A percentile compares a stretch with the other conserved stretches of the same genome.
Conservation (phyloP, 1,140 invertebrate genomes). For the Cherax destructor region DNA sequence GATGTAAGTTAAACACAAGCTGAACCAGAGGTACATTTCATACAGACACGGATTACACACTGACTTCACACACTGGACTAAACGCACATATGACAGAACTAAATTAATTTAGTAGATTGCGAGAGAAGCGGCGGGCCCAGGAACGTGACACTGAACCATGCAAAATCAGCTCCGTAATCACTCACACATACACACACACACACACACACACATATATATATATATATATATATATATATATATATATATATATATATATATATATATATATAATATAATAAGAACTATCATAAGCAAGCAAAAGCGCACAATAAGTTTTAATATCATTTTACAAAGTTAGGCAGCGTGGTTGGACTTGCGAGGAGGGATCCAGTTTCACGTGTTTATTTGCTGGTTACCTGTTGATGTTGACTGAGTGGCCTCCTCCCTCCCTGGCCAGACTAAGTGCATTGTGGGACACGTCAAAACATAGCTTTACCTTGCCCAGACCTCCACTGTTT, state of each 20-base stretch:
- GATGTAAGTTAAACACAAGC: no score
- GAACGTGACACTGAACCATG: no score
- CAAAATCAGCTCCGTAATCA: no score
- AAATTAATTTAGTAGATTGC: no score
- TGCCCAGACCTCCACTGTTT: neutral
- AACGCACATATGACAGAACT: no score
- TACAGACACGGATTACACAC: no score
- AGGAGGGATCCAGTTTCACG: constrained; percentile 33
- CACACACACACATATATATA: neutral
- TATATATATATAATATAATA: neutral
- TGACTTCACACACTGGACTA: no score
- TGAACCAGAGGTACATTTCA: no score
- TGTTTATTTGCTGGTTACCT: constrained; percentile 45
- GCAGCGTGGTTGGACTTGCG: neutral
- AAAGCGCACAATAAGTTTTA: neutral
- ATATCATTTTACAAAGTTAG: neutral
- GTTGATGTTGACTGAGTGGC: constrained; percentile 55
- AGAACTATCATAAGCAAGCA: neutral
- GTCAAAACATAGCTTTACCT: constrained; percentile 8
- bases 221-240: constrained; percentile 9
- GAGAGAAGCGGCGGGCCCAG: no score
- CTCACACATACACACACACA: no score
- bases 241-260: neutral
- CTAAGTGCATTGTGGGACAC: constrained; percentile 18
- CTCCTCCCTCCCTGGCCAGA: neutral